Evolutionary conservation across 2,797 vertebrate species (phyloP), one percentile per base, ranked within the genome.

Genomic region (Hipposideros larvatus): DNA sequence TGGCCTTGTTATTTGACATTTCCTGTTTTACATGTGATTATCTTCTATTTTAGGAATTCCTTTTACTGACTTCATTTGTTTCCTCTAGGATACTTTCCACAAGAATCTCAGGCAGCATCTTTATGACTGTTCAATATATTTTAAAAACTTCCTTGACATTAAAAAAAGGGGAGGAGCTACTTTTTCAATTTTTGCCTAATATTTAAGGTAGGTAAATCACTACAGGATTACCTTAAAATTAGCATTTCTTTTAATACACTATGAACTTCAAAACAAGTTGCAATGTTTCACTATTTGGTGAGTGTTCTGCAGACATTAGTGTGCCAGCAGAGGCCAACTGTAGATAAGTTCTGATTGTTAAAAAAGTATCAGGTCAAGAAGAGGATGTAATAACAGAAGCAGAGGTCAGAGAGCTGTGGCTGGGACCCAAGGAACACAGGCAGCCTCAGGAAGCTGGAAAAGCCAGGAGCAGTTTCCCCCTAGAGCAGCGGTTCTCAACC

Each of bases 211-310:
- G 48, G 48, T 51, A 80, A 90, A 91, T 90, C 34, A 84, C 18
- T 66, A 16, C 5, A 82, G 46, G 15, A 28, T 78, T 94, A 61
- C 70, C 51, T 93, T 46, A 78, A 91, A 91, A 94, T 83, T 59
- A 91, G 43, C 74, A 92, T 91, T 83, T 95, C 26, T 80, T 43
- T 91, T 96, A 94, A 91, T 77, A 90, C 22, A 87, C 90, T 55
- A 82, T 34, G 46, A 46, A 74, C 46, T 95, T 87, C 34, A 93
- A 97, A 96, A 93, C 59, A 84, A 95, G 13, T 31, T 91, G 53
- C 61, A 93, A 63, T 61, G 90, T 77, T 87, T 79, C 26, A 70
- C 21, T 71, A n/a, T 37, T 92, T 80, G 55, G 66, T 91, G 84
- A 84, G 55, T 95, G 65, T 85, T 93, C 90, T 71, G 31, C n/a